Evolutionary conservation across 1,140 invertebrate genomes (phyloP).

Genomic region (Drosophila pallidifrons): DNA sequence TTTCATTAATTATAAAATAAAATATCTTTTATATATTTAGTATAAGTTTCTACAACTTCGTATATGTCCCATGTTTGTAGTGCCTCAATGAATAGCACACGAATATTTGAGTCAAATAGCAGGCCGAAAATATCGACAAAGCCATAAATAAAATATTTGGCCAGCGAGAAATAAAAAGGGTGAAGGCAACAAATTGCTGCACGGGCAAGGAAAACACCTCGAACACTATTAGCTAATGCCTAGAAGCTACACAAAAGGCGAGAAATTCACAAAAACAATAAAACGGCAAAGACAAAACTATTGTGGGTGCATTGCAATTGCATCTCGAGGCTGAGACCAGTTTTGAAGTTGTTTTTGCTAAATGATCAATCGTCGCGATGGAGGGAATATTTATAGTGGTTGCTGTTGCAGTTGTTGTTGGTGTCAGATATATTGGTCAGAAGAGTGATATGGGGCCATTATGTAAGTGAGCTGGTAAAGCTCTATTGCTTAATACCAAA

Average conservation of each 20-base stretch:
- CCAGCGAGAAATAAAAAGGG: constrained; percentile 36
- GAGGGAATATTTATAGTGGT: constrained; percentile 61
- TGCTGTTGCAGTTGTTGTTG: constrained; percentile 27
- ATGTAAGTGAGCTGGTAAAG: constrained; percentile 53
- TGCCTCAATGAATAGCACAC: constrained; percentile 48
- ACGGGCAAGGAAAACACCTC: constrained; percentile 59
- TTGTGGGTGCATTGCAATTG: constrained; percentile 15
- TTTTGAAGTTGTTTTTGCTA: constrained; percentile 49
- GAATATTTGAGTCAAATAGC: constrained; percentile 36
- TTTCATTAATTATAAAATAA: no score
- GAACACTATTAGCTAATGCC: constrained; percentile 51
- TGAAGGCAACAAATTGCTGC: constrained; percentile 68
- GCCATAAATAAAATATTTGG: constrained; percentile 83
- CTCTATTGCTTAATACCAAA: constrained; percentile 4
- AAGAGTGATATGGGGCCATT: constrained; percentile 56
- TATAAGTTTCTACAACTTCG: neutral
- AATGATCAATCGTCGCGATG: constrained; percentile 82
- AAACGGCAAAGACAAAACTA: constrained; percentile 23
- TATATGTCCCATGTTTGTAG: constrained; percentile 32
- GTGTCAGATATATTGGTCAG: constrained; percentile 62
- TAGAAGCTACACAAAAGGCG: constrained; percentile 49
- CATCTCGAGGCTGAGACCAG: neutral
- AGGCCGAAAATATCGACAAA: constrained; percentile 70
- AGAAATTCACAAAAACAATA: constrained; percentile 49
- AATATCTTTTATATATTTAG: no score